These are phyloP conservation scores for Centrocercus urophasianus DNA, from an alignment of 2,113 vertebrate genomes.

Conservation along the genomic window DNA sequence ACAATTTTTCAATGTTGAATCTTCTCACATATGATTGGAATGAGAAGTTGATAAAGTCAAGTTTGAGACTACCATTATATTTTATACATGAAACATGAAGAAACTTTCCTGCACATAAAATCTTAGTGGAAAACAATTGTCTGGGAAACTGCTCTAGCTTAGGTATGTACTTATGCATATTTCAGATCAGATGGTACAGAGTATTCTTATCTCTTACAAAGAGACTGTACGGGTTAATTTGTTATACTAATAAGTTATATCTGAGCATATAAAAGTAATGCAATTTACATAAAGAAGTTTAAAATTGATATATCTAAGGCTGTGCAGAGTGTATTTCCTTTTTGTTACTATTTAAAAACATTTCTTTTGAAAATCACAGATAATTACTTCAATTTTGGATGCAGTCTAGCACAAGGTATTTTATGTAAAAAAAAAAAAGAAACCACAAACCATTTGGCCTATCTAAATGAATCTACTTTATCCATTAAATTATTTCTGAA, in stretches of 20 bases:
- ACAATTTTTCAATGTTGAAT: background rate
- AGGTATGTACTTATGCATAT: background rate
- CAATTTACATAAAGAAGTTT: background rate
- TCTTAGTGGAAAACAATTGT: background rate
- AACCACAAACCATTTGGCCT: background rate
- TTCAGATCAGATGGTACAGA: background rate
- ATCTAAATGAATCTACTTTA: background rate
- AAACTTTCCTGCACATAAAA: background rate
- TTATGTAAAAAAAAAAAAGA: background rate
- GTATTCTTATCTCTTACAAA: background rate
- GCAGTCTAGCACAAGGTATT: background rate
- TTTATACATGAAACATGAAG: background rate
- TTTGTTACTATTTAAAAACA: background rate
- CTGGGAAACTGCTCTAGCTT: background rate
- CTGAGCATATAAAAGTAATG: background rate
- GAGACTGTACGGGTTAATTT: background rate
- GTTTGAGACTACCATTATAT: background rate
- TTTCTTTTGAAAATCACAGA: background rate
- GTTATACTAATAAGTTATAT: background rate
- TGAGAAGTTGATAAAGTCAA: background rate
- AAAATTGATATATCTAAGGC: background rate
- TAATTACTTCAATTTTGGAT: background rate
- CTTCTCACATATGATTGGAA: background rate
- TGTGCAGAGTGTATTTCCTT: background rate
- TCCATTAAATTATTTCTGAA: background rate